phyloP scores from a whole-genome alignment of 2,888 invertebrate species.

The Lasius fuliginosus region DNA sequence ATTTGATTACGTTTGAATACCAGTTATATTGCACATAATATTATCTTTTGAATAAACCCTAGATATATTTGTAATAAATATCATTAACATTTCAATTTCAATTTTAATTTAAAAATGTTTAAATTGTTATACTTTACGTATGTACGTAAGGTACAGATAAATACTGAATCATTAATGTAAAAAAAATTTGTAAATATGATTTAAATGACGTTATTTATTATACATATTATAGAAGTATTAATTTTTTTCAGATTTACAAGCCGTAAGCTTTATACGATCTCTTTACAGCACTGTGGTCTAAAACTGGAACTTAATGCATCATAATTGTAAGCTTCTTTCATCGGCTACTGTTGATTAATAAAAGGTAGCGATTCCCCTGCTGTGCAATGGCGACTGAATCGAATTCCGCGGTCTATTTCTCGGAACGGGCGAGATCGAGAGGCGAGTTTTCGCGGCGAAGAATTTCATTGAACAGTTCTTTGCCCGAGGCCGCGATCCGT shows the following conservation, averaged over 20 bases:
- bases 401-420: conserved; percentile 51
- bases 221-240: background rate
- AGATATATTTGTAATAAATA: background rate
- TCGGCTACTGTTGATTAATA: background rate
- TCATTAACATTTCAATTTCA: conserved; percentile 12
- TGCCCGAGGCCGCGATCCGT: conserved; percentile 72
- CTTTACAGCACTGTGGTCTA: background rate
- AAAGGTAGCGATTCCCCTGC: conserved; percentile 20
- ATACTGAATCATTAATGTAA: background rate
- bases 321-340: background rate
- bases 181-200: background rate
- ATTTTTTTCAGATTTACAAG: background rate
- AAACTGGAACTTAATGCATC: background rate
- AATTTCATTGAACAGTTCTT: conserved; percentile 78
- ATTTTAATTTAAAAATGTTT: background rate
- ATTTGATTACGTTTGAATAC: background rate
- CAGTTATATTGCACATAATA: background rate
- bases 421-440: conserved; percentile 48
- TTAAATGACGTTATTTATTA: background rate
- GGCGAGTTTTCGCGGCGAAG: conserved; percentile 65
- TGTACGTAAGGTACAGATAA: background rate
- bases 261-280: background rate
- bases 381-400: conserved; percentile 65
- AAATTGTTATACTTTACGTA: conserved; percentile 13
- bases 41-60: conserved; percentile 20